Conservation (phyloP, 64 coral and sea anemone genomes). For the Orbicella faveolata region DNA sequence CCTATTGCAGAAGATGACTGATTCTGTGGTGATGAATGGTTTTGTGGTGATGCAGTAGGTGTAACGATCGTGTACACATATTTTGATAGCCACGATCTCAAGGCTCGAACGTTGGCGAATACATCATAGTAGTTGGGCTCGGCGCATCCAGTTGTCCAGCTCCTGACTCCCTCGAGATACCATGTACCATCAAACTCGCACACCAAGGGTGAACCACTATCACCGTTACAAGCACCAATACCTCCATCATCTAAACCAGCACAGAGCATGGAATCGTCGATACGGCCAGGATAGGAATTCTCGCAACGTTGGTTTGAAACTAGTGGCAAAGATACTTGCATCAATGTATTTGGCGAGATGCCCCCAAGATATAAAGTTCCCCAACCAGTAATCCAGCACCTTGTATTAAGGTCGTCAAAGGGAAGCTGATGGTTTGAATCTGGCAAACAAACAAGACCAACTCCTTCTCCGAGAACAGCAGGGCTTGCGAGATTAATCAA, state of each 20-base stretch:
- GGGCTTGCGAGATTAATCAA: conserved; percentile 42
- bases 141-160: not conserved
- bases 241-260: conserved; percentile 1
- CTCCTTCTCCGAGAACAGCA: not conserved
- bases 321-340: conserved; percentile 57
- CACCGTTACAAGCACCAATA: conserved; percentile 25
- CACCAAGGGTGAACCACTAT: too few relatives aligned
- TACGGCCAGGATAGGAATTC: not conserved
- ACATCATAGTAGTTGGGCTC: too few relatives aligned
- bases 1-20: too few relatives aligned
- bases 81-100: too few relatives aligned
- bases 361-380: conserved; percentile 38
- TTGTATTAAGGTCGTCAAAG: not conserved
- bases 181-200: conserved; percentile 21
- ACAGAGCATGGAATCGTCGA: conserved; percentile 29
- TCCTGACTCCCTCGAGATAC: conserved; percentile 11
- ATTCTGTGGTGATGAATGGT: too few relatives aligned
- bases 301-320: conserved; percentile 23
- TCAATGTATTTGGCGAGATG: conserved; percentile 16
- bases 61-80: too few relatives aligned
- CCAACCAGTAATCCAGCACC: conserved; percentile 58
- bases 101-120: too few relatives aligned
- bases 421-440: not conserved
- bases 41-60: too few relatives aligned
- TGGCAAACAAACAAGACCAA: conserved; percentile 35